These are phyloP conservation scores for Drosophila planitibia DNA, from an alignment of 2,888 invertebrate genomes.

Conservation along the genomic window DNA sequence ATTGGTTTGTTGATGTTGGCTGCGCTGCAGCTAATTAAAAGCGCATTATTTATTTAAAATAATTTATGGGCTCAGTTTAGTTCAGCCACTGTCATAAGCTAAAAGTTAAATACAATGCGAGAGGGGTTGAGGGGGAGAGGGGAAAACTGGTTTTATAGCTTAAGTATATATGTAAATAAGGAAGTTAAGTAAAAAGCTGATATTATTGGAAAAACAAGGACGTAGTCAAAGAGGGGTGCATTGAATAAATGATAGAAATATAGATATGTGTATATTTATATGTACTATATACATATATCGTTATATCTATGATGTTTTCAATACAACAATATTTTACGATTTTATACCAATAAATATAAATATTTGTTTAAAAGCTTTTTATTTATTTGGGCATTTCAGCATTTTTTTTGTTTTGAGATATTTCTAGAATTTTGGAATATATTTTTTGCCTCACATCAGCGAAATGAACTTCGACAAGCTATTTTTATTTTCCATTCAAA, in stretches of 20 bases:
- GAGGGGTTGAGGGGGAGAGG: background rate
- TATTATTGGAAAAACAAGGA: background rate
- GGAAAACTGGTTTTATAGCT: constrained; percentile 66
- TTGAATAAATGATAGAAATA: background rate
- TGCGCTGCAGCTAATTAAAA: constrained; percentile 74
- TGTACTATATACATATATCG: background rate
- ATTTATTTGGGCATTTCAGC: no score
- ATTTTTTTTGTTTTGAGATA: background rate
- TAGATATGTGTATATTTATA: background rate
- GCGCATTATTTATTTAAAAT: constrained; percentile 72
- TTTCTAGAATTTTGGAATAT: background rate
- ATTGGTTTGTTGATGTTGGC: constrained; percentile 16
- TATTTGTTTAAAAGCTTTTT: background rate
- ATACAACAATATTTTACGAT: background rate
- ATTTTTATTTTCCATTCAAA: background rate
- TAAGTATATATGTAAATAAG: constrained; percentile 64
- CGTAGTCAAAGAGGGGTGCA: constrained; percentile 1
- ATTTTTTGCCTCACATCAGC: background rate
- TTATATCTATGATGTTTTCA: background rate
- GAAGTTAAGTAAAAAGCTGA: constrained; percentile 38
- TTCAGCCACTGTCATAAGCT: constrained; percentile 54
- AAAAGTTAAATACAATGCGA: constrained; percentile 60
- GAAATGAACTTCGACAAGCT: background rate
- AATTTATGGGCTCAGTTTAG: constrained; percentile 62
- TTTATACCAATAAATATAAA: background rate